Conservation (phyloP, 2,797 vertebrate species). For the Typhlichthys eigenmanni region DNA sequence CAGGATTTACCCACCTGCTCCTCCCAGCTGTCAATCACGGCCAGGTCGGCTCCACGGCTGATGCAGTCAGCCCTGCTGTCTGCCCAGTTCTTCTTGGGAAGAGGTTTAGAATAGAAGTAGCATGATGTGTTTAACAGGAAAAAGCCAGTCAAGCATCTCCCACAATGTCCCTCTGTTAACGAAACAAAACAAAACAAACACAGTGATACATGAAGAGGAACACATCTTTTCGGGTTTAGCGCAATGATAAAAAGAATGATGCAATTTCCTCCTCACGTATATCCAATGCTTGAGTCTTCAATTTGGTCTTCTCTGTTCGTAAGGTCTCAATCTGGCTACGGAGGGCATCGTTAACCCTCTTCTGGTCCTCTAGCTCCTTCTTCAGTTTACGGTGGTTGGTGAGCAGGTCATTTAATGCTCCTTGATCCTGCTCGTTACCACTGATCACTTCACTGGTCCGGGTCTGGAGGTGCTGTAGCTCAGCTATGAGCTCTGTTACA, state of each 20-base stretch:
- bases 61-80: constrained; percentile 37
- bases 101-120: constrained; percentile 36
- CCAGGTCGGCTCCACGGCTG: constrained; percentile 22
- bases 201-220: neutral
- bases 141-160: constrained; percentile 48
- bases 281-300: constrained; percentile 2
- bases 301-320: constrained; percentile 16
- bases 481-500: constrained; percentile 11
- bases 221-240: neutral
- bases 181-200: neutral
- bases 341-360: constrained; percentile 8
- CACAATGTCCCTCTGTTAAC: constrained; percentile 49
- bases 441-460: constrained; percentile 13
- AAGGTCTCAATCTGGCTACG: constrained; percentile 17
- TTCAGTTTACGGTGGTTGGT: neutral
- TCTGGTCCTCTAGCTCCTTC: constrained; percentile 4
- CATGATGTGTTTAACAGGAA: constrained; percentile 41
- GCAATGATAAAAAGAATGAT: neutral
- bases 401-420: constrained; percentile 1
- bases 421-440: constrained; percentile 10
- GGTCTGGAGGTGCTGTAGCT: constrained; percentile 29
- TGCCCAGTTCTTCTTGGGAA: constrained; percentile 19
- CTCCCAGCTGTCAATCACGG: constrained; percentile 10
- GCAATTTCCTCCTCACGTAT: neutral
- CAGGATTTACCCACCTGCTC: constrained; percentile 10